Evolutionary conservation across 2,888 invertebrate species (phyloP).

Genomic region (Conus canariensis): DNA sequence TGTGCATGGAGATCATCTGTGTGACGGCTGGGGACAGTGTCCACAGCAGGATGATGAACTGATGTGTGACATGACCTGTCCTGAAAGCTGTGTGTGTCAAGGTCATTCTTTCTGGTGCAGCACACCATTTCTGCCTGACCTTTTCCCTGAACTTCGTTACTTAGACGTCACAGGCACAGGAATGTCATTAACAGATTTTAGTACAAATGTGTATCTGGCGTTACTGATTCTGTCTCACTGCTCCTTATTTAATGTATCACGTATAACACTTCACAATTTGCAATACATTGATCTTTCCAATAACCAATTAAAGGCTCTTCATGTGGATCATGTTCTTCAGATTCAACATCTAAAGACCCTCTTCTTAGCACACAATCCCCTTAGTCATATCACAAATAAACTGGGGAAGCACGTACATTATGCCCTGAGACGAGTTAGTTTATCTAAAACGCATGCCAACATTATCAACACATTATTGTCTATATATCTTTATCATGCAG

Average conservation of each 20-base stretch:
- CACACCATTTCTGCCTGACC: background rate
- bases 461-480: background rate
- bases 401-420: background rate
- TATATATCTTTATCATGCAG: background rate
- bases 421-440: background rate
- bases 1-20: conserved; percentile 12
- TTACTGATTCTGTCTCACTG: background rate
- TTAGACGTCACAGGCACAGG: background rate
- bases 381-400: background rate
- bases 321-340: background rate
- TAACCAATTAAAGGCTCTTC: background rate
- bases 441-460: background rate
- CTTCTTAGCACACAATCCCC: background rate
- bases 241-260: background rate
- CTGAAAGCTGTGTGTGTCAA: background rate
- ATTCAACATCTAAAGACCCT: background rate
- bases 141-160: background rate
- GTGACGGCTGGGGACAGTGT: conserved; percentile 17
- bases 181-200: background rate
- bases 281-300: background rate
- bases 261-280: background rate
- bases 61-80: background rate
- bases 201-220: background rate
- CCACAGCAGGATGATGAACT: background rate
- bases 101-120: background rate